phyloP scores from a whole-genome alignment of 2,113 vertebrate species.

The Pycnonotus jocosus region DNA sequence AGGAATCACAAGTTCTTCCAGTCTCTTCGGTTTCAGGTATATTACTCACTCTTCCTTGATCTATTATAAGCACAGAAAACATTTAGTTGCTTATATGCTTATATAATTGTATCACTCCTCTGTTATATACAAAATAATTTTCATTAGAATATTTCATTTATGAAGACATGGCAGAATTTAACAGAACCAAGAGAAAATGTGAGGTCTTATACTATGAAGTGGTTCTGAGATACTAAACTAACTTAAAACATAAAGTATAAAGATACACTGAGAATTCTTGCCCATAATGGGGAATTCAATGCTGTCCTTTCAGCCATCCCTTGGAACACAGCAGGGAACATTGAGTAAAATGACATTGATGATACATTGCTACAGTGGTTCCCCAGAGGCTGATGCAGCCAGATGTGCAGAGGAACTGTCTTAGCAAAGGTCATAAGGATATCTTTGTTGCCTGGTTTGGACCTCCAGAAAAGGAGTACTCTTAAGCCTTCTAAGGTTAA shows the following conservation, averaged over 20 bases:
- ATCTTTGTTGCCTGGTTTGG: not conserved
- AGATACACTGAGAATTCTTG: not conserved
- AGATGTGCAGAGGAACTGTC: not conserved
- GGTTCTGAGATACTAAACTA: not conserved
- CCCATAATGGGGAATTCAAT: not conserved
- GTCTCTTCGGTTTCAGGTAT: not conserved
- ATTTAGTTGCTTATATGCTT: not conserved
- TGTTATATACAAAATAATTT: not conserved
- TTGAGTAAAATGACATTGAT: not conserved
- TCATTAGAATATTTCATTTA: not conserved
- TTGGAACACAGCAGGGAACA: not conserved
- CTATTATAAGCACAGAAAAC: slow-evolving; percentile 32
- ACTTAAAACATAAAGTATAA: not conserved
- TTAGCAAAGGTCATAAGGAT: not conserved
- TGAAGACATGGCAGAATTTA: not conserved
- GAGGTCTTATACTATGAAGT: not conserved
- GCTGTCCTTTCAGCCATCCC: not conserved
- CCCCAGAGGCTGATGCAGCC: not conserved
- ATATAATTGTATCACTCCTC: not conserved
- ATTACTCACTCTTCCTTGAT: not conserved
- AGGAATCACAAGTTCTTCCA: slow-evolving; percentile 38
- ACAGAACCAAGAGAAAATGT: not conserved
- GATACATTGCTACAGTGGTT: not conserved
- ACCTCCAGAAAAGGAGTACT: not conserved
- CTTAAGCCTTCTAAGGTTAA: not conserved